A percentile compares a stretch with the other conserved stretches of the same genome.
Evolutionary conservation across 2,888 invertebrate genomes (phyloP).

Genomic region (Drosophila meridionalis): DNA sequence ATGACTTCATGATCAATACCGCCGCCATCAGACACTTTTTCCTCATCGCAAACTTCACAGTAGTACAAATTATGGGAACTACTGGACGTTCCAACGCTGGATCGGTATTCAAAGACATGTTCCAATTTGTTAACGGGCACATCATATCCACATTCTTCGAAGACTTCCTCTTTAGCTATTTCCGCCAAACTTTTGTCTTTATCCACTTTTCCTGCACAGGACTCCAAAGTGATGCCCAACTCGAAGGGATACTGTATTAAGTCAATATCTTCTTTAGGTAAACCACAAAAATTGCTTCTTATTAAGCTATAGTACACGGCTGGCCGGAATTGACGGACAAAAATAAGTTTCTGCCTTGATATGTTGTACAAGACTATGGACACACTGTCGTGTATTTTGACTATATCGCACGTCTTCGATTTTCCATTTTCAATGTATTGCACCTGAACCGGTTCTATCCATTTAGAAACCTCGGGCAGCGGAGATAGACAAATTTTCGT

Average conservation of each 20-base stretch:
- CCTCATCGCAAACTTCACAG: conserved; percentile 62
- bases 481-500: conserved; percentile 84
- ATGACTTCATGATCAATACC: conserved; percentile 53
- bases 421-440: conserved; percentile 90
- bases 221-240: conserved; percentile 92
- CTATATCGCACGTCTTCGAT: conserved; percentile 92
- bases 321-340: conserved; percentile 96
- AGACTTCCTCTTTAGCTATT: conserved; percentile 92
- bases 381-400: conserved; percentile 93
- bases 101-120: conserved; percentile 45
- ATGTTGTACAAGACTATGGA: conserved; percentile 92
- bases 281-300: conserved; percentile 85
- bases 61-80: conserved; percentile 42
- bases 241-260: conserved; percentile 88
- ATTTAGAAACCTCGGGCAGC: conserved; percentile 88
- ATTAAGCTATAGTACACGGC: conserved; percentile 91
- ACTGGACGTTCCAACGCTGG: conserved; percentile 59
- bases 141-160: conserved; percentile 92
- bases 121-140: conserved; percentile 43
- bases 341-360: conserved; percentile 90
- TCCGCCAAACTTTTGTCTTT: conserved; percentile 90
- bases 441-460: conserved; percentile 90
- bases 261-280: conserved; percentile 86
- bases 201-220: conserved; percentile 97
- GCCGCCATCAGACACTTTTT: conserved; percentile 50